Evolutionary conservation across 2,113 vertebrate genomes (phyloP), one percentile per base, ranked within the genome.

Genomic region (Corapipo altera): DNA sequence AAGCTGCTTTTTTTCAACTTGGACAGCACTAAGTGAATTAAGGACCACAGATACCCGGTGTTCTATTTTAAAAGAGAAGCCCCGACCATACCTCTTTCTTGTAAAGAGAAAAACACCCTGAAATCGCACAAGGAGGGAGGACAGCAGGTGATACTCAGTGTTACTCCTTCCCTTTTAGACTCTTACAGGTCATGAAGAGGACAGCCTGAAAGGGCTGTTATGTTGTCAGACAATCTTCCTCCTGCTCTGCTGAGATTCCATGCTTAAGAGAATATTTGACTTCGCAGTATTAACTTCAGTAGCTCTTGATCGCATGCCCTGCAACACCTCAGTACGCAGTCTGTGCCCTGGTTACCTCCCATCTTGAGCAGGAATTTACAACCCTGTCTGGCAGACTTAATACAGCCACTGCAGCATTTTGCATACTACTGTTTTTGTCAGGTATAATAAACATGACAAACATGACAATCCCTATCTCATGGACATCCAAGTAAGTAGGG

Each of bases 1-100:
- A 86, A 86, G 52, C 33, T 79, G 74, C 14, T 85, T 75, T 82
- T 86, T 62, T 89, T 79, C 49, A 82, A 49, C 41, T 91, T 65
- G 12, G 5, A 58, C 23, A 66, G 17, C 8, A 46, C 28, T 39
- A 87, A 43, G 41, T n/a, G 54, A 85, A 65, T 54, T 62, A 88
- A 79, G 28, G 37, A 72, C 46, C 46, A 82, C 23, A 87, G n/a
- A 52, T n/a, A 78, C 5, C 20, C 49, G 8, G 6, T 3, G 1
- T n/a, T 51, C 35, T 46, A 16, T 23, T 84, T 81, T 51, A 59
- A 89, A 79, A 78, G 7, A 58, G 28, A 74, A 74, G 23, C 17
- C 24, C 65, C 72, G 71, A 37, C 30, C 52, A 35, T 26, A 6
- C 7, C 12, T 11, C 9, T 48, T 43, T 43, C 51, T 70, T 91